Evolutionary conservation across 2,113 vertebrate genomes (phyloP).

Genomic region (Podarcis cretensis): DNA sequence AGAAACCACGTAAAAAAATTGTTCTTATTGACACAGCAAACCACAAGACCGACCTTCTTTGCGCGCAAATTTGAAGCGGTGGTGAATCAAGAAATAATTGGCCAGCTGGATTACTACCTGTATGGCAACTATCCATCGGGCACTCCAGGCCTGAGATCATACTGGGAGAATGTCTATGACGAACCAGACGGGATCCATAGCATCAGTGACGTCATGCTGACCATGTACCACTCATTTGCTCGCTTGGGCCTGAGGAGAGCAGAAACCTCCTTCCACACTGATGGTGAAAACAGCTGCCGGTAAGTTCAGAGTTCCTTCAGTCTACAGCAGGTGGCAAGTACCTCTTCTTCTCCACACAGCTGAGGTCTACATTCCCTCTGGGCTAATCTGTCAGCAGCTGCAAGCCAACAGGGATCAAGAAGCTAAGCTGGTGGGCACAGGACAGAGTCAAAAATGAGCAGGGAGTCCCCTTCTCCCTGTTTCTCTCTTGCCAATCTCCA

Average conservation of each 20-base stretch:
- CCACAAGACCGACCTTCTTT: slow-evolving; percentile 94
- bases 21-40: slow-evolving; percentile 83
- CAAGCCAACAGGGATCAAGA: neutral
- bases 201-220: slow-evolving; percentile 87
- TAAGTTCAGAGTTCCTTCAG: slow-evolving; percentile 56
- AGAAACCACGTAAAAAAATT: neutral
- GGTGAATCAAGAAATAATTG: slow-evolving; percentile 96
- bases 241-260: slow-evolving; percentile 88
- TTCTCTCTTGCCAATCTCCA: neutral
- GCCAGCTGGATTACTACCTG: slow-evolving; percentile 92
- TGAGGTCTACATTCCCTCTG: neutral
- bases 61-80: slow-evolving; percentile 97
- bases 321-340: neutral
- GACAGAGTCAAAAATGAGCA: neutral
- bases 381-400: neutral
- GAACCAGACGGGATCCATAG: slow-evolving; percentile 88
- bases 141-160: slow-evolving; percentile 85
- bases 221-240: slow-evolving; percentile 90
- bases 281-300: slow-evolving; percentile 89
- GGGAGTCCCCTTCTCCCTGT: neutral
- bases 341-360: neutral
- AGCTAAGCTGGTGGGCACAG: neutral
- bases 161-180: slow-evolving; percentile 95
- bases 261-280: slow-evolving; percentile 78
- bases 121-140: slow-evolving; percentile 88